phyloP scores from a whole-genome alignment of 2,113 vertebrate genomes.

The Micromys minutus region DNA sequence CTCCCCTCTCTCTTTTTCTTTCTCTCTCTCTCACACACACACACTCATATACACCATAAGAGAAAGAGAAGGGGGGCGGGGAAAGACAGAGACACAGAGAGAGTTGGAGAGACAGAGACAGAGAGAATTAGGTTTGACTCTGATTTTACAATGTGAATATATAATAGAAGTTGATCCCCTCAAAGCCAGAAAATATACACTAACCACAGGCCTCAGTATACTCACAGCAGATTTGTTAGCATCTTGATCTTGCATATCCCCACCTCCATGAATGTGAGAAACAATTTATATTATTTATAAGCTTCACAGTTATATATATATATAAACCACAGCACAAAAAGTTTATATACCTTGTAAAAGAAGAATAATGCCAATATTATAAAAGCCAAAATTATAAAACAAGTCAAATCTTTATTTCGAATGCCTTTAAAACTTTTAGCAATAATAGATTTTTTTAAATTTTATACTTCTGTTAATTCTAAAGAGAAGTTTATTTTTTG shows the following conservation, averaged over 20 bases:
- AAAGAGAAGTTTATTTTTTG: not conserved
- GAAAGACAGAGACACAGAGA: not conserved
- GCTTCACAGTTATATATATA: too few relatives aligned
- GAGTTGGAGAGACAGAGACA: not conserved
- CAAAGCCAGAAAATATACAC: not conserved
- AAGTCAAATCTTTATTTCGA: not conserved
- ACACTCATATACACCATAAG: not conserved
- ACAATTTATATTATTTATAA: not conserved
- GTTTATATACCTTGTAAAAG: not conserved
- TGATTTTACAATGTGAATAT: not conserved
- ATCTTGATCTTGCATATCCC: not conserved
- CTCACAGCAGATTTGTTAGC: not conserved
- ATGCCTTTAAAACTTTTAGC: not conserved
- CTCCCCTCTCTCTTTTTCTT: too few relatives aligned
- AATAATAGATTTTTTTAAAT: not conserved
- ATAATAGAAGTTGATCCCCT: not conserved
- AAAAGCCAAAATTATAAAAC: not conserved
- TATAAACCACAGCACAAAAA: not conserved
- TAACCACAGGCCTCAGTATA: not conserved
- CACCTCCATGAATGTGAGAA: not conserved
- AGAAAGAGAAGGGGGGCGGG: too few relatives aligned
- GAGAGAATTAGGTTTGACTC: not conserved
- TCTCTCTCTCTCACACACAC: too few relatives aligned
- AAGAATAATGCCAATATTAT: not conserved
- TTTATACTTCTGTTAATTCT: not conserved